A percentile compares a stretch with the other conserved stretches of the same genome.
Evolutionary conservation across 2,888 invertebrate species (phyloP).

Genomic region (Cheilosia vulpina): DNA sequence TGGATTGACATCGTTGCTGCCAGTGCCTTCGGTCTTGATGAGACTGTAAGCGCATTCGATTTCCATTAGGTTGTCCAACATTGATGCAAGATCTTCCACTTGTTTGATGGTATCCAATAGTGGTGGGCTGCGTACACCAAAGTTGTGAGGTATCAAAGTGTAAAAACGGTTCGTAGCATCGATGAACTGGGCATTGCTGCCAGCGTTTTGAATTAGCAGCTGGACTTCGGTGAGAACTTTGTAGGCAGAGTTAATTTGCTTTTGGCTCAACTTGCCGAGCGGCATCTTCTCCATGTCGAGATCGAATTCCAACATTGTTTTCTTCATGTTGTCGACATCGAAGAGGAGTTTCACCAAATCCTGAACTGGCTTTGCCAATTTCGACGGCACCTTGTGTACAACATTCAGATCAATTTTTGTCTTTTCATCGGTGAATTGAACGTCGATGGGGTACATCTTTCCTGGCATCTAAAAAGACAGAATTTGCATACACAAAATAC

Average conservation of each 20-base stretch:
- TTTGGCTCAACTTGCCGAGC: constrained; percentile 95
- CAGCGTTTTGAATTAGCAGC: constrained; percentile 85
- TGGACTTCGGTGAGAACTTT: constrained; percentile 90
- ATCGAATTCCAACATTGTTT: constrained; percentile 96
- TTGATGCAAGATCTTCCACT: constrained; percentile 89
- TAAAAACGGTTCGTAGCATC: constrained; percentile 97
- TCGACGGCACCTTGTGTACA: constrained; percentile 85
- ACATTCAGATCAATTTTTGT: constrained; percentile 80
- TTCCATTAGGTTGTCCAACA: constrained; percentile 96
- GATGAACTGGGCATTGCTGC: constrained; percentile 85
- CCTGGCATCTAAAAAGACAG: constrained; percentile 86
- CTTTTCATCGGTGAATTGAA: constrained; percentile 90
- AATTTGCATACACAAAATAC: no score
- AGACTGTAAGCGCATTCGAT: constrained; percentile 97
- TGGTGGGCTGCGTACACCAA: constrained; percentile 93
- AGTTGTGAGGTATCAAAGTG: constrained; percentile 97
- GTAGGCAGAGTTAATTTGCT: constrained; percentile 94
- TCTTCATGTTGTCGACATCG: constrained; percentile 95
- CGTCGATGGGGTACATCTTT: constrained; percentile 89
- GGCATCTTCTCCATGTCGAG: constrained; percentile 99
- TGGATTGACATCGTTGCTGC: constrained; percentile 84
- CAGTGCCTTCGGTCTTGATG: constrained; percentile 85
- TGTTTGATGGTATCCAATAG: constrained; percentile 90
- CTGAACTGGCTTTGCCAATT: constrained; percentile 90
- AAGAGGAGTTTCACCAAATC: constrained; percentile 93